A percentile compares a stretch with the other conserved stretches of the same genome.
These are phyloP conservation scores for Aphelenchoides bicaudatus DNA, from an alignment of 2,888 invertebrate genomes.

Conservation along the genomic window DNA sequence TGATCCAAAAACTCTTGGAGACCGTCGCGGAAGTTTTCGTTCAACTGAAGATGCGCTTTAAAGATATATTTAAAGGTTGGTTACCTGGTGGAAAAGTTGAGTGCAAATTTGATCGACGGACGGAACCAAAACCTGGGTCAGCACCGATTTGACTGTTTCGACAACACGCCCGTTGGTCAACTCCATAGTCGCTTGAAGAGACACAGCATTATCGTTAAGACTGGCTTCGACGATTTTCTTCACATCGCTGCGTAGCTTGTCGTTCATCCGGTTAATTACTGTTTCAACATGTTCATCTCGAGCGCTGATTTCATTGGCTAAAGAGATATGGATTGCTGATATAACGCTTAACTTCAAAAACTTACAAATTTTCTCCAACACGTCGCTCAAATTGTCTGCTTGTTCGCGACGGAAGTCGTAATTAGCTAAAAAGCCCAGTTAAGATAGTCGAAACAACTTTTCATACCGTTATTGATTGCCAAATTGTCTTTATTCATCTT, in stretches of 20 bases:
- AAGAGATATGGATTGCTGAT: slow-evolving; percentile 1
- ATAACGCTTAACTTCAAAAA: not conserved
- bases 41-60: no score
- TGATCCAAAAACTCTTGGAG: slow-evolving; percentile 63
- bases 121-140: slow-evolving; percentile 37
- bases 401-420: slow-evolving; percentile 26
- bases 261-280: slow-evolving; percentile 26
- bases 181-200: slow-evolving; percentile 21
- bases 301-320: slow-evolving; percentile 40
- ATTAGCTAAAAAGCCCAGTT: not conserved
- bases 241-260: slow-evolving; percentile 4
- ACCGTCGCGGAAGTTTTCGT: slow-evolving; percentile 80
- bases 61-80: no score
- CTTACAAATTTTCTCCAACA: slow-evolving; percentile 38
- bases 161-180: slow-evolving; percentile 19
- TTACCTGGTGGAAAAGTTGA: slow-evolving; percentile 79
- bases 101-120: slow-evolving; percentile 42
- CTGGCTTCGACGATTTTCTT: slow-evolving; percentile 18
- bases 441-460: not conserved
- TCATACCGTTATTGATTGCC: not conserved
- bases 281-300: slow-evolving; percentile 43
- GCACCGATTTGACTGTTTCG: slow-evolving; percentile 21
- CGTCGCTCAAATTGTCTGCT: slow-evolving; percentile 35
- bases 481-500: slow-evolving; percentile 19
- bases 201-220: slow-evolving; percentile 22